Percentiles rank a stretch among this genome's conserved stretches.
Conservation (phyloP, 2,888 invertebrate genomes). For the Cosmia trapezina region DNA sequence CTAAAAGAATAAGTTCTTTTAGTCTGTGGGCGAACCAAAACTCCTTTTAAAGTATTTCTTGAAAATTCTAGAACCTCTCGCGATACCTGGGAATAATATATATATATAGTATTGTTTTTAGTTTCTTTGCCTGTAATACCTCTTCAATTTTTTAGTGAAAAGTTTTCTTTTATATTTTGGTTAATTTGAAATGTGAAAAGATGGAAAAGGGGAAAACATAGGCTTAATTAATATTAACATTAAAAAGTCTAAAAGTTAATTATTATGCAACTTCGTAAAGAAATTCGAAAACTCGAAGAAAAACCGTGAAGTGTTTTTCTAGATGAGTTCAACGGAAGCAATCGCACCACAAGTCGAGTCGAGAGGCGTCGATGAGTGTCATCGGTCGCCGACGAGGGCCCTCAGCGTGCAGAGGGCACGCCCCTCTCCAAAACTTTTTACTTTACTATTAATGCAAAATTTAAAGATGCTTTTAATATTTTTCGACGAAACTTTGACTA, state of each 20-base stretch:
- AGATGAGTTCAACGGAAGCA: slow-evolving; percentile 66
- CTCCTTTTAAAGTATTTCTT: slow-evolving; percentile 24
- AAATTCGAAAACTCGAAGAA: slow-evolving; percentile 22
- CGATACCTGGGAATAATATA: slow-evolving; percentile 33
- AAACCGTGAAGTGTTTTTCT: slow-evolving; percentile 62
- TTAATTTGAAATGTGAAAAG: neutral
- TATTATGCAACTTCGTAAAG: neutral
- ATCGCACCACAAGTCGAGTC: slow-evolving; percentile 69
- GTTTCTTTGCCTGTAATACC: neutral
- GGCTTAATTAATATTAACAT: neutral
- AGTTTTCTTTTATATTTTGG: neutral
- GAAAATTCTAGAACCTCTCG: slow-evolving; percentile 25
- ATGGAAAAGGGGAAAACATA: neutral
- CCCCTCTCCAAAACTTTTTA: slow-evolving; percentile 49
- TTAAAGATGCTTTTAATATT: slow-evolving; percentile 50
- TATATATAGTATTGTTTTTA: slow-evolving; percentile 20
- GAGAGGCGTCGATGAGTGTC: slow-evolving; percentile 74
- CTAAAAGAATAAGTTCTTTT: slow-evolving; percentile 12
- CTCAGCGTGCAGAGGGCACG: slow-evolving; percentile 64
- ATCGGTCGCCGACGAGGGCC: slow-evolving; percentile 69
- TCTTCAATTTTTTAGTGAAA: neutral
- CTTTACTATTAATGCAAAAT: slow-evolving; percentile 49
- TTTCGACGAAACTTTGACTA: slow-evolving; percentile 20
- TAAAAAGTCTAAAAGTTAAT: slow-evolving; percentile 5
- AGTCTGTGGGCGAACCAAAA: slow-evolving; percentile 18